These are phyloP conservation scores for Scarus forsteni DNA, from an alignment of 2,797 vertebrate species.

Conservation along the genomic window DNA sequence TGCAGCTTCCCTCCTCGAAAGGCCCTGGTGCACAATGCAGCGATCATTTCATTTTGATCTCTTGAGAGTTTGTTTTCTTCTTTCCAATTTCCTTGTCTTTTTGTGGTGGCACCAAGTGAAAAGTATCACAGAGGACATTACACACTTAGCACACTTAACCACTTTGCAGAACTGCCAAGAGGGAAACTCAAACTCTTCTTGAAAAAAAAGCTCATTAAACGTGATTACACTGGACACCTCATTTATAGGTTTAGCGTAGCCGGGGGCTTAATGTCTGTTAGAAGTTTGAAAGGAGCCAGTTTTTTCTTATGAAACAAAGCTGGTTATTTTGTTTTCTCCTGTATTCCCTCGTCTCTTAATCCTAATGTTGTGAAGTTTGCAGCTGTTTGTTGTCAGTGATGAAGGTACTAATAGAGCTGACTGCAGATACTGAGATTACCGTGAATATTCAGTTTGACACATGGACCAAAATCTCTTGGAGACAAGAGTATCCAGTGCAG, in stretches of 20 bases:
- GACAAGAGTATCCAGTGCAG: constrained; percentile 1
- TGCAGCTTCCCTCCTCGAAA: constrained; percentile 12
- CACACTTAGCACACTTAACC: constrained; percentile 29
- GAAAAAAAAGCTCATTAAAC: constrained; percentile 40
- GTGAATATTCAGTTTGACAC: not conserved
- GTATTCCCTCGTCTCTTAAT: constrained; percentile 39
- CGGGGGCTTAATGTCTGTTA: constrained; percentile 48
- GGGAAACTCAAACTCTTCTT: constrained; percentile 42
- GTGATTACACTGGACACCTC: constrained; percentile 61
- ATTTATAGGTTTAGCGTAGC: constrained; percentile 53
- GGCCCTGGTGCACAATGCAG: constrained; percentile 3
- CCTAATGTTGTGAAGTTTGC: constrained; percentile 31
- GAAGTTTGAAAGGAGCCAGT: constrained; percentile 40
- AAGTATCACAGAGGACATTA: constrained; percentile 39
- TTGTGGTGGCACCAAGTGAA: constrained; percentile 16
- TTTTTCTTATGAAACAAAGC: constrained; percentile 46
- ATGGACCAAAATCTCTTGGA: constrained; percentile 20
- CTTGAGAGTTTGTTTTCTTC: constrained; percentile 5
- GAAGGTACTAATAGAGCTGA: constrained; percentile 12
- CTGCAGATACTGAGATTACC: constrained; percentile 18
- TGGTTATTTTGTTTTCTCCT: constrained; percentile 22
- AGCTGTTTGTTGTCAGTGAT: constrained; percentile 42
- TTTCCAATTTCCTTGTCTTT: constrained; percentile 26
- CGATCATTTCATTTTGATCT: constrained; percentile 24
- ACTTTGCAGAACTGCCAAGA: constrained; percentile 37